Percentiles rank a stretch among this genome's conserved stretches.
Evolutionary conservation across 2,797 vertebrate genomes (phyloP).

Genomic region (Synanceia verrucosa): DNA sequence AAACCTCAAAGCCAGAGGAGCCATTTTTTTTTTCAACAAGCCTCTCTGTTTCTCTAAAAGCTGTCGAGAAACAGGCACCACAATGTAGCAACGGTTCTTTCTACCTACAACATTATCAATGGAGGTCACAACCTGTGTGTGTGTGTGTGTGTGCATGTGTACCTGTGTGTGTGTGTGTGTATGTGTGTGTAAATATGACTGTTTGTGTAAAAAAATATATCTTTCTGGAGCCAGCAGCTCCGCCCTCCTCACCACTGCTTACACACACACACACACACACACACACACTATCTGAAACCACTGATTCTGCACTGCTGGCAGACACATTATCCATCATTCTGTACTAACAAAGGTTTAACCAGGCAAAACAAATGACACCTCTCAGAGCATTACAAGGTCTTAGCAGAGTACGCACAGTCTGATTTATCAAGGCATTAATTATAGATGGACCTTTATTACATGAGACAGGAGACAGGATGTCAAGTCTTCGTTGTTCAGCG

Average conservation of each 20-base stretch:
- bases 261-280: not conserved
- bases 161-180: not conserved
- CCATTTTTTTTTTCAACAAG: not conserved
- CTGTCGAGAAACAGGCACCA: not conserved
- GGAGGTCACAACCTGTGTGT: not conserved
- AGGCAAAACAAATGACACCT: slow-evolving; percentile 59
- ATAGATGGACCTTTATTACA: slow-evolving; percentile 45
- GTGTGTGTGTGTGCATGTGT: not conserved
- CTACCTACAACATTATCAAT: not conserved
- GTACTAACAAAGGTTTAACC: slow-evolving; percentile 50
- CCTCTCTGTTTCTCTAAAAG: not conserved
- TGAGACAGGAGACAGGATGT: not conserved
- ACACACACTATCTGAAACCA: not conserved
- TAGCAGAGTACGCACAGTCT: slow-evolving; percentile 23
- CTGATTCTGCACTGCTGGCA: not conserved
- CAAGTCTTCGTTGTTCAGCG: not conserved
- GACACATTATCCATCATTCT: slow-evolving; percentile 48
- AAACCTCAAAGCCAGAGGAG: not conserved
- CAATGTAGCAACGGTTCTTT: not conserved
- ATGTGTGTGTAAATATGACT: not conserved
- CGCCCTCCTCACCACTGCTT: not conserved
- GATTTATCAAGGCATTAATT: slow-evolving; percentile 60
- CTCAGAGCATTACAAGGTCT: slow-evolving; percentile 53
- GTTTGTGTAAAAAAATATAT: not conserved
- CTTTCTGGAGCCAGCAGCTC: not conserved